These are phyloP conservation scores for Protaetia brevitarsis DNA, from an alignment of 1,140 invertebrate genomes.

Conservation along the genomic window DNA sequence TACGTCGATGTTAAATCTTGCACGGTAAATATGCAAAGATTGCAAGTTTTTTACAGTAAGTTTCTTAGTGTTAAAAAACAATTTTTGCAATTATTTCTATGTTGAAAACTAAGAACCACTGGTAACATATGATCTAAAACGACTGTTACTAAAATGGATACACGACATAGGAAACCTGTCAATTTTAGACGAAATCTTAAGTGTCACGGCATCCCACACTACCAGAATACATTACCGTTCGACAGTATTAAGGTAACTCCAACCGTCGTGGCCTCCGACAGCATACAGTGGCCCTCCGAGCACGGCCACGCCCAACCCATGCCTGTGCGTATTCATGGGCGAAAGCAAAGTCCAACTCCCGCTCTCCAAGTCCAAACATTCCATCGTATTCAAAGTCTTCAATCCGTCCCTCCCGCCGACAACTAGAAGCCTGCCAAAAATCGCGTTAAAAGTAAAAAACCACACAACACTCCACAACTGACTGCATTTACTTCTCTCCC, in stretches of 20 bases:
- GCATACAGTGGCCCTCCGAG: conserved; percentile 87
- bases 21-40: too few species aligned
- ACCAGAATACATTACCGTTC: conserved; percentile 74
- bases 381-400: conserved; percentile 86
- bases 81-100: too few species aligned
- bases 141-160: too few species aligned
- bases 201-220: background rate
- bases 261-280: conserved; percentile 92
- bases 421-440: conserved; percentile 47
- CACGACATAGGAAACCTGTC: too few species aligned
- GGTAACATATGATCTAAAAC: too few species aligned
- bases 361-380: conserved; percentile 77
- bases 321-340: conserved; percentile 88
- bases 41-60: too few species aligned
- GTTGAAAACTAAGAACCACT: too few species aligned
- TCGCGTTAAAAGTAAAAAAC: too few species aligned
- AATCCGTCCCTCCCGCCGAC: conserved; percentile 91
- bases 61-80: too few species aligned
- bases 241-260: conserved; percentile 91
- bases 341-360: conserved; percentile 77
- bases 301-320: conserved; percentile 86
- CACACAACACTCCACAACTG: background rate
- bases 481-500: conserved; percentile 72
- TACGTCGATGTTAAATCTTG: too few species aligned
- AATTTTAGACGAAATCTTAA: background rate